phyloP scores from a whole-genome alignment of 1,140 invertebrate genomes.

The Brachionus paranguensis region DNA sequence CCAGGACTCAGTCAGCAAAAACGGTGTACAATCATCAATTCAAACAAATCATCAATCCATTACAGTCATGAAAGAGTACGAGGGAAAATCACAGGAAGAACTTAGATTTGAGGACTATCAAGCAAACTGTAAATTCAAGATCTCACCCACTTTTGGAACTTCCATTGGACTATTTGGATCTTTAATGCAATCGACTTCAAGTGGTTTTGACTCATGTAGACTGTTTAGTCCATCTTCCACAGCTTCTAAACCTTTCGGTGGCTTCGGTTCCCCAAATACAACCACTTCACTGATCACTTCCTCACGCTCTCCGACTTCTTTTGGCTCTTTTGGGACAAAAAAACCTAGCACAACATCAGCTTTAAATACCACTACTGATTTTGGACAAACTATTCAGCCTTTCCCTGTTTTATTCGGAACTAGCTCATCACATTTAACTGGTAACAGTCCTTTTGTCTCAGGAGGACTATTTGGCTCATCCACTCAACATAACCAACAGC shows the following conservation, averaged over 20 bases:
- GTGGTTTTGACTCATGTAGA: slow-evolving; percentile 18
- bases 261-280: too few species aligned
- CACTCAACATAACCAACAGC: background rate
- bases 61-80: slow-evolving; percentile 95
- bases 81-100: slow-evolving; percentile 78
- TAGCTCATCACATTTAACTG: too few species aligned
- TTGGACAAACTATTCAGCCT: background rate
- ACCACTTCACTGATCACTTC: background rate
- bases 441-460: too few species aligned
- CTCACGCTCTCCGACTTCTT: background rate
- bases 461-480: background rate
- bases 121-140: slow-evolving; percentile 72
- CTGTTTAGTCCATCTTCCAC: slow-evolving; percentile 3
- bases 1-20: slow-evolving; percentile 79
- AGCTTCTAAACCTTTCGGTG: too few species aligned
- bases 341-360: slow-evolving; percentile 26
- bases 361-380: background rate
- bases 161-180: slow-evolving; percentile 40
- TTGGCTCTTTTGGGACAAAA: slow-evolving; percentile 45
- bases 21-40: slow-evolving; percentile 71
- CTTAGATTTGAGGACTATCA: slow-evolving; percentile 84
- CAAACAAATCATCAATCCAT: slow-evolving; percentile 88
- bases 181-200: background rate
- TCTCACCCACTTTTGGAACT: slow-evolving; percentile 43
- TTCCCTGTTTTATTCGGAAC: background rate